Base-by-base conservation (phyloP, 2,888 invertebrate genomes). In the Plusia festucae region DNA sequence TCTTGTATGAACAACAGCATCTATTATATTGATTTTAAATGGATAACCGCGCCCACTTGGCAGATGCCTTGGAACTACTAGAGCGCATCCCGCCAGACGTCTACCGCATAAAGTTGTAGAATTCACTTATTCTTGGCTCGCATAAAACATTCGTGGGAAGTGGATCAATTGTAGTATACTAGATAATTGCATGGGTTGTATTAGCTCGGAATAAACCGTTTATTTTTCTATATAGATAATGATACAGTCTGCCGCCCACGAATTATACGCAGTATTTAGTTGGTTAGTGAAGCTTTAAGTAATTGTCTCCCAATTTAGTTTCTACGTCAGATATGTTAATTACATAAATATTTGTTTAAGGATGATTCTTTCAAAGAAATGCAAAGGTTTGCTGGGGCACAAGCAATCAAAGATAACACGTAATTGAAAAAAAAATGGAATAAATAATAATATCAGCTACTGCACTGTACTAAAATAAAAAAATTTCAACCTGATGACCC, bases 191-290 rank as follows among this genome's bases (percentile, higher is more conserved):
- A 67, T 68, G 70, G 67, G 72, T 82, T 83, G 71, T 65, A 65
- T 74, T 68, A 74, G 70, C 68, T 68, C 27, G 63, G 63, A 60
- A 67, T 70, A 82, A 85, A 81, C 76, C 73, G 79, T 76, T 82
- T 78, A 65, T 81, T 73, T 78, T 73, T 24, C 58, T 77, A 73
- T 76, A 61, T 40, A 40, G 64, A 60, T 81, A 82, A 86, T 89
- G 88, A 86, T 83, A 82, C 82, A 82, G 84, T 85, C 84, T 82
- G 65, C 78, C 83, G 71, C 86, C 86, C 82, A 85, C 84, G 58
- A 67, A 65, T 71, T 68, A 65, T 77, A 70, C 68, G 60, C 68
- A 70, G 65, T 65, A 67, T 64, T 69, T 69, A 72, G 62, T 68
- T 58, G 52, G 68, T 74, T 65, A 56, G 54, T 58, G 44, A 27